phyloP scores from a whole-genome alignment of 2,113 vertebrate species.

The Peromyscus polionotus region DNA sequence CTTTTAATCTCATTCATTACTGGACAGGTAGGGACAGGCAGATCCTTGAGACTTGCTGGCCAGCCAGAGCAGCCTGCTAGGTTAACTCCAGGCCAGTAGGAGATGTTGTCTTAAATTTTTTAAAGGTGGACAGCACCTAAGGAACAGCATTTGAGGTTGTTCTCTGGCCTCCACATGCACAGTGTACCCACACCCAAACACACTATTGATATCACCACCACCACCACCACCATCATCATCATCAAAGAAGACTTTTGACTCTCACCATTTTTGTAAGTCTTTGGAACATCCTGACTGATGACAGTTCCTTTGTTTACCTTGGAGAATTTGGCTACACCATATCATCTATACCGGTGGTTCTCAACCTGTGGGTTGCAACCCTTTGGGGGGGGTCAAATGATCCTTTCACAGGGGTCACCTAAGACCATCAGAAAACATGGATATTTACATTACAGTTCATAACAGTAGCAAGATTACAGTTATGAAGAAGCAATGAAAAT shows the following conservation, averaged over 20 bases:
- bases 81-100: neutral
- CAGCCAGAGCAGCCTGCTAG: neutral
- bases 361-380: neutral
- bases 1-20: neutral
- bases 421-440: neutral
- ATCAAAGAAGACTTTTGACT: neutral
- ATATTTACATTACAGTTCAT: neutral
- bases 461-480: neutral
- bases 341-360: neutral
- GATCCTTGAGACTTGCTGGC: neutral
- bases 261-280: neutral
- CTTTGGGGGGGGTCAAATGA: neutral
- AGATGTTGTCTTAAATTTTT: neutral
- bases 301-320: neutral
- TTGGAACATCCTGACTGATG: neutral
- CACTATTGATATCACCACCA: neutral
- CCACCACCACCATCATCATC: neutral
- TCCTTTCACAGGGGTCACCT: neutral
- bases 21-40: neutral
- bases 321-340: neutral
- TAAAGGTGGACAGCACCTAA: neutral
- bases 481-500: neutral
- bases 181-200: neutral
- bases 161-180: neutral
- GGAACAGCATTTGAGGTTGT: neutral